phyloP scores from a whole-genome alignment of 2,888 invertebrate genomes.

The Siphlonurus alternatus region DNA sequence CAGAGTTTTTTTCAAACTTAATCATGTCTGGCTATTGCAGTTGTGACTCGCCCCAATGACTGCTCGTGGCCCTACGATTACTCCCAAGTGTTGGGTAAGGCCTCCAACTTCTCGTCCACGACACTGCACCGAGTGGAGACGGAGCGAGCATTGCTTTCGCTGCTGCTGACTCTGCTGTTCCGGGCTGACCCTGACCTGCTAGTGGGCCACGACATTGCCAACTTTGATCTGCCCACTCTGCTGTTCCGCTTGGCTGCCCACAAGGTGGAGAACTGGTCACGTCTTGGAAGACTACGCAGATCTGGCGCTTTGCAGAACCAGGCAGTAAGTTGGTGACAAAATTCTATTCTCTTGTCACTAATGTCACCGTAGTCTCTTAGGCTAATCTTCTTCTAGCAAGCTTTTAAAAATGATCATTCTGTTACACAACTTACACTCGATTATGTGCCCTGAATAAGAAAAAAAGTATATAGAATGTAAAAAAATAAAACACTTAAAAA shows the following conservation, averaged over 20 bases:
- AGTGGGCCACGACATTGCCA: constrained; percentile 82
- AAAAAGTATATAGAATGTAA: too few relatives aligned
- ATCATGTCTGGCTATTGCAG: too few relatives aligned
- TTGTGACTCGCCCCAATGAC: not conserved
- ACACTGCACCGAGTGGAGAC: constrained; percentile 33
- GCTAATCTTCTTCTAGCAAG: not conserved
- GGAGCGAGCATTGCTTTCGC: constrained; percentile 72
- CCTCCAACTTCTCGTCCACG: not conserved
- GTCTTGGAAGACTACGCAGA: constrained; percentile 70
- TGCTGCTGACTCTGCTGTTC: constrained; percentile 70
- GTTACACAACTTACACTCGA: too few relatives aligned
- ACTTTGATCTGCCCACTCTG: constrained; percentile 81
- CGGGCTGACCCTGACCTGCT: constrained; percentile 86
- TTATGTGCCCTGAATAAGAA: too few relatives aligned
- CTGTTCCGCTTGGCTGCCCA: constrained; percentile 58
- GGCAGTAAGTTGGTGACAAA: not conserved
- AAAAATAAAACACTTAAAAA: too few relatives aligned
- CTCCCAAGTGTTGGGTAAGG: not conserved
- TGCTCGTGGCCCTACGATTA: not conserved
- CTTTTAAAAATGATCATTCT: not conserved
- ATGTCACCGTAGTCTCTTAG: too few relatives aligned
- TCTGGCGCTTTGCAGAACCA: constrained; percentile 25
- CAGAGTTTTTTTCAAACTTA: too few relatives aligned
- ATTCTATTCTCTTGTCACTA: too few relatives aligned
- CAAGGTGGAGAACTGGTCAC: constrained; percentile 73